phyloP scores from a whole-genome alignment of 2,888 invertebrate genomes.

The Polymixis flavicincta region DNA sequence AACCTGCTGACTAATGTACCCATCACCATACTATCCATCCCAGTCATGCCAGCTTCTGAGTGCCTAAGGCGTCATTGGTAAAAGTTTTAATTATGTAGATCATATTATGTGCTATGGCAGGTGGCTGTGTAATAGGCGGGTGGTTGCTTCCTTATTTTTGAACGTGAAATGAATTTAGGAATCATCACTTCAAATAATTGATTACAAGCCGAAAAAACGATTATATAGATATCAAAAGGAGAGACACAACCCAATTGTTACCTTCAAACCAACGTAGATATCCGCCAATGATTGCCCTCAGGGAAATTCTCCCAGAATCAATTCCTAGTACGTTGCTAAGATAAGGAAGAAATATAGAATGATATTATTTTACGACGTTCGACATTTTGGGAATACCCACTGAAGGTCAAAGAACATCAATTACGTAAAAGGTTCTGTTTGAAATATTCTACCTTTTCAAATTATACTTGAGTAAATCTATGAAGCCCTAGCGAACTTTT shows the following conservation, averaged over 20 bases:
- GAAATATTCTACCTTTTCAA: slow-evolving; percentile 14
- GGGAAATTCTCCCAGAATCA: slow-evolving; percentile 69
- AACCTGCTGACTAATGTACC: too few relatives aligned
- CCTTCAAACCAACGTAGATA: slow-evolving; percentile 41
- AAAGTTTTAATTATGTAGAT: not conserved
- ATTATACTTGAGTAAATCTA: not conserved
- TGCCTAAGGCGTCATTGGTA: too few relatives aligned
- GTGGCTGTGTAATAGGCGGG: not conserved
- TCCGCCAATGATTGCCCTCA: slow-evolving; percentile 58
- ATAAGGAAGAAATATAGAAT: slow-evolving; percentile 70
- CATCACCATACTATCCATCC: too few relatives aligned
- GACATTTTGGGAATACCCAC: slow-evolving; percentile 67
- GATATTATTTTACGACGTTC: slow-evolving; percentile 71
- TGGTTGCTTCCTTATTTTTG: not conserved
- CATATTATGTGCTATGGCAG: not conserved
- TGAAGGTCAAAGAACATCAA: slow-evolving; percentile 59
- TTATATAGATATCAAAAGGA: slow-evolving; percentile 32
- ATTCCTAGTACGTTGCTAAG: slow-evolving; percentile 63
- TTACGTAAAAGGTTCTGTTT: slow-evolving; percentile 15
- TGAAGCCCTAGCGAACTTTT: not conserved
- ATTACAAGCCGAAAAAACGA: not conserved
- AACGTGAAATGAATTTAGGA: not conserved
- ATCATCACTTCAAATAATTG: not conserved
- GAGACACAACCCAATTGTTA: slow-evolving; percentile 45
- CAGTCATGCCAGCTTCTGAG: too few relatives aligned